phyloP scores from a whole-genome alignment of 2,797 vertebrate genomes.

The Eulemur albifrons region DNA sequence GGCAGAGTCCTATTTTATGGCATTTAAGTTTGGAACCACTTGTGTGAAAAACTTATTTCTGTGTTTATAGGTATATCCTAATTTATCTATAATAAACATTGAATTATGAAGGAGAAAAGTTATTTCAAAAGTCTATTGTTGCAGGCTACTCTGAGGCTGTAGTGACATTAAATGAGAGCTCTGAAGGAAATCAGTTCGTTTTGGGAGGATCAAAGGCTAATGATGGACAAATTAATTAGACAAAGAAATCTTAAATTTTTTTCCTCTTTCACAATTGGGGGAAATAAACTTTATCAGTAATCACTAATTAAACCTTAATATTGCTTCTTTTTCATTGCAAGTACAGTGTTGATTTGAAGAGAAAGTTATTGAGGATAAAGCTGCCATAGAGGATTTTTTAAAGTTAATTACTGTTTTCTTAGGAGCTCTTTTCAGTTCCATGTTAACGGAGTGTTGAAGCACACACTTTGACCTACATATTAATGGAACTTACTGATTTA shows the following conservation, averaged over 20 bases:
- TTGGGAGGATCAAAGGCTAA: background rate
- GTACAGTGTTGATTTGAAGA: background rate
- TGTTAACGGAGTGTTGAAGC: background rate
- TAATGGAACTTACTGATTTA: background rate
- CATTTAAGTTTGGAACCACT: background rate
- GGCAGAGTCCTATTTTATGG: background rate
- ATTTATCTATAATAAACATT: background rate
- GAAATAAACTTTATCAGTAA: background rate
- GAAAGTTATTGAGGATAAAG: conserved; percentile 5
- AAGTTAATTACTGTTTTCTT: background rate
- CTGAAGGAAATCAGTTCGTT: background rate
- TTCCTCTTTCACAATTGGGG: background rate
- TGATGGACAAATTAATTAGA: background rate
- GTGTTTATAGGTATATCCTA: background rate
- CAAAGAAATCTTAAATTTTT: background rate
- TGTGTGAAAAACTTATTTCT: background rate
- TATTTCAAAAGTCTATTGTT: background rate
- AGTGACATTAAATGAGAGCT: background rate
- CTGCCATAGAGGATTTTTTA: background rate
- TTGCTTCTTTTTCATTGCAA: background rate
- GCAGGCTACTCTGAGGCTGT: background rate
- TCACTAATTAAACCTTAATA: background rate
- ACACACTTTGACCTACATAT: background rate
- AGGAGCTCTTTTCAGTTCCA: background rate
- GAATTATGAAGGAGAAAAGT: background rate